Conservation (phyloP, 1,140 invertebrate species). For the Meloidogyne floridensis region DNA sequence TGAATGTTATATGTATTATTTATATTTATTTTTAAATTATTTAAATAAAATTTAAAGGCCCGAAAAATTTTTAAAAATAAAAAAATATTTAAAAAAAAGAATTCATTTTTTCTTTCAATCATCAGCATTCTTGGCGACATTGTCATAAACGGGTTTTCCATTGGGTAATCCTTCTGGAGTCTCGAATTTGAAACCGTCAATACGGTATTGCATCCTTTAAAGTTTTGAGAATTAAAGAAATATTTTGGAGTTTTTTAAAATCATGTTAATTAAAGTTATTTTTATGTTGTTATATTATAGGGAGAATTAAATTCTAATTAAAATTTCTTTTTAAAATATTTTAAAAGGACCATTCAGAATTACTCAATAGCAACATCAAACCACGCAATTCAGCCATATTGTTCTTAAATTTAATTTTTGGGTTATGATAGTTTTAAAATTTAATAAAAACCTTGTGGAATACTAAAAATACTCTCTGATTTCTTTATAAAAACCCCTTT, state of each 20-base stretch:
- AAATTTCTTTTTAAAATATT: background rate
- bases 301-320: background rate
- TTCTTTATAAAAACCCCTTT: too few species aligned
- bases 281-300: too few species aligned
- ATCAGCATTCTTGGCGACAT: background rate
- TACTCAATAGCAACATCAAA: constrained; percentile 23
- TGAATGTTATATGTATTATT: too few species aligned
- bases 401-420: background rate
- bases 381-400: constrained; percentile 21
- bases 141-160: background rate
- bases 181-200: background rate
- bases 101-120: background rate
- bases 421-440: background rate
- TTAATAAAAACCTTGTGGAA: background rate
- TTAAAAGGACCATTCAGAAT: background rate
- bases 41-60: too few species aligned
- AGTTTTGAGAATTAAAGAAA: background rate
- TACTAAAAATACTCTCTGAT: too few species aligned
- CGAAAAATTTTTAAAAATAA: too few species aligned
- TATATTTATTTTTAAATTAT: too few species aligned
- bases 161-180: background rate
- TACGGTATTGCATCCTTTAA: background rate
- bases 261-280: background rate
- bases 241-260: background rate
- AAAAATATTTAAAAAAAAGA: too few species aligned